Conservation (phyloP, 2,113 vertebrate species). For the Litocranius walleri region DNA sequence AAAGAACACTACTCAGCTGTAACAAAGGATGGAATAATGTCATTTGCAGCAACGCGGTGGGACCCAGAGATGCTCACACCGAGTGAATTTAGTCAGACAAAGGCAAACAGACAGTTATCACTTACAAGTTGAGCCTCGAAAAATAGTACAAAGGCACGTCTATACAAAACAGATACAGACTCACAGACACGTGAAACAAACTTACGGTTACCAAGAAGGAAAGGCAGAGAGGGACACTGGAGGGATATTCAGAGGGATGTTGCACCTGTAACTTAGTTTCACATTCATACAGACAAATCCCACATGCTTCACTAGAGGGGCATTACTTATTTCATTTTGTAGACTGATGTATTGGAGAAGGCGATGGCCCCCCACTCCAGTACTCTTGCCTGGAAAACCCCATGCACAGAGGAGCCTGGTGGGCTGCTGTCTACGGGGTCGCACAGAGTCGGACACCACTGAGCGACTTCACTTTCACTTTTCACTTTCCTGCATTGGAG, state of each 20-base stretch:
- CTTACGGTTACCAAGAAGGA: not conserved
- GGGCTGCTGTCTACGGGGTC: no score
- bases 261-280: not conserved
- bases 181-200: not conserved
- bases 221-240: no score
- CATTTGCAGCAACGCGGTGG: fast-evolving
- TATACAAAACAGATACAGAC: not conserved
- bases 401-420: no score
- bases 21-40: not conserved
- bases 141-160: not conserved
- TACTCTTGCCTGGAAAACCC: no score
- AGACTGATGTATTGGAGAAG: not conserved
- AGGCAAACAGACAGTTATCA: not conserved
- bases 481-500: no score
- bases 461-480: no score
- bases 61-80: not conserved
- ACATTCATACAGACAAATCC: not conserved
- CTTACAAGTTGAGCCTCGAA: no score
- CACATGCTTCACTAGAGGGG: not conserved
- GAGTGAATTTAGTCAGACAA: not conserved
- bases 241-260: no score
- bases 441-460: no score
- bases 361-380: no score
- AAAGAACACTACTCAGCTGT: no score
- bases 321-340: not conserved